Evolutionary conservation across 2,888 invertebrate species (phyloP).

Genomic region (Harmothoe impar): DNA sequence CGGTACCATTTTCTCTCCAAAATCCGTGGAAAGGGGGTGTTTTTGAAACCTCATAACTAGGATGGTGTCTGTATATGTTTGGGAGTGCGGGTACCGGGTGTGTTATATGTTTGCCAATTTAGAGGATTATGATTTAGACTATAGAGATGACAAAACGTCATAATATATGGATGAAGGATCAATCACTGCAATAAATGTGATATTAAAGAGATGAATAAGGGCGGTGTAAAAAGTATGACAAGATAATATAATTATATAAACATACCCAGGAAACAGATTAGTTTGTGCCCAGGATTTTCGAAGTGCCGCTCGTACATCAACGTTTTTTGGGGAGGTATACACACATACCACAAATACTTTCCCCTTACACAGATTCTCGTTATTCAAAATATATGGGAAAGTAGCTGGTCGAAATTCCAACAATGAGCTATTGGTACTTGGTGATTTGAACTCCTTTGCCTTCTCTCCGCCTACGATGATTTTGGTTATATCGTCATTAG

Average conservation of each 20-base stretch:
- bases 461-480: neutral
- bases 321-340: neutral
- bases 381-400: too few species aligned
- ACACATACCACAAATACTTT: neutral
- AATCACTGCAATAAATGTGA: too few species aligned
- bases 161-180: too few species aligned
- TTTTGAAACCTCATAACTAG: too few species aligned
- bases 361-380: neutral
- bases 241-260: too few species aligned
- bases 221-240: neutral
- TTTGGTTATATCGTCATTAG: neutral
- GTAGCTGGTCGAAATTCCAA: neutral
- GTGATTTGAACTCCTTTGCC: neutral
- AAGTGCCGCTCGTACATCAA: neutral
- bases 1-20: too few species aligned
- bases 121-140: neutral
- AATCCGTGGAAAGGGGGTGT: too few species aligned
- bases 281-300: neutral
- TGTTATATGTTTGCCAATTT: neutral
- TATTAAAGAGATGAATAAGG: too few species aligned
- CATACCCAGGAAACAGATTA: neutral
- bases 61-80: too few species aligned
- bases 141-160: neutral
- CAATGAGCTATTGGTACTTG: neutral
- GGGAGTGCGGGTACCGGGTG: neutral